Evolutionary conservation across 2,113 vertebrate genomes (phyloP), one percentile per base, ranked within the genome.

Genomic region (Ursus arctos): DNA sequence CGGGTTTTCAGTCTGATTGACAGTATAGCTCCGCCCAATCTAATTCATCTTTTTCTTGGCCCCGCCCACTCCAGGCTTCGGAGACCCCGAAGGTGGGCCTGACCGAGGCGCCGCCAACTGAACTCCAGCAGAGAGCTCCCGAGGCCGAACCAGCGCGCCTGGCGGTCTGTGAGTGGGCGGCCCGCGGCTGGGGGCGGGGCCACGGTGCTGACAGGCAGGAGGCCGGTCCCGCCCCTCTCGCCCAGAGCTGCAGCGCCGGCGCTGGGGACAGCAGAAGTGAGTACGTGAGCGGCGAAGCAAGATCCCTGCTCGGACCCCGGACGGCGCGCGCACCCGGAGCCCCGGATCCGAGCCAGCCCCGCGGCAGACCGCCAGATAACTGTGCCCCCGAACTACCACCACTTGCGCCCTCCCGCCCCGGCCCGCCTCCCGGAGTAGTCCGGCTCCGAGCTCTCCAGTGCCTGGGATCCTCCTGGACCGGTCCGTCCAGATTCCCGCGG

Each of bases 11-110:
- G 11, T 21, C 40, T 67, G 94, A 98, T 57, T 31, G 97, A 92
- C 96, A 31, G 69, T 3, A 22, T 92, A 14, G 94, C 98, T 55
- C 98, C 98, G 93, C 98, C 99, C 95, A 86, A 89, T 98, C 94
- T 97, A 94, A 99, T 99, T 99, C 98, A 99, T 99, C 98, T 98
- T 98, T 99, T 98, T 88, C 5, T 18, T 72, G 63, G 96, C 43
- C 84, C 97, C 96, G 87, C 98, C 98, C 87, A 24, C 65, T 7
- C 4, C 81, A 7, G 8, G 36, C 21, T 79, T 36, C 4, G 0
- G 21, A 43, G 51, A n/a, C 65, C 65, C 88, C 22, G 82, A 87
- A 91, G 86, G 87, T 84, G 97, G 95, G 92, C 80, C 71, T 9
- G 83, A 28, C 0, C 7, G 59, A 40, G 31, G 47, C 36, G 0